phyloP scores from a whole-genome alignment of 2,888 invertebrate species.

The Drosophila infuscata region DNA sequence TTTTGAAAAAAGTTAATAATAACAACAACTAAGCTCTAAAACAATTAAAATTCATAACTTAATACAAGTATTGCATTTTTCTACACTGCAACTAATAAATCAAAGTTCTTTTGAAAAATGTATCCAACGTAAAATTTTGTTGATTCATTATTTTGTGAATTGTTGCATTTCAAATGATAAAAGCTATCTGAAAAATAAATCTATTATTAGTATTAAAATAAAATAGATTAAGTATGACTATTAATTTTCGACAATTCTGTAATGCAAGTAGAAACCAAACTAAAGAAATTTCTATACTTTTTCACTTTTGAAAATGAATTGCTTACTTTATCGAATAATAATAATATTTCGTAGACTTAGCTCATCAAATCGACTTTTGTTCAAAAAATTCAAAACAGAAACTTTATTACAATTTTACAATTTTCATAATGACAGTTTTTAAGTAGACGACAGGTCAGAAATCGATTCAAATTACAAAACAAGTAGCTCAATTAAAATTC shows the following conservation, averaged over 20 bases:
- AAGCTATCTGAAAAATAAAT: no score
- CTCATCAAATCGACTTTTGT: background rate
- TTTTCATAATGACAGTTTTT: slow-evolving; percentile 55
- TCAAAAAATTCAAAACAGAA: background rate
- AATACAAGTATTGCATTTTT: background rate
- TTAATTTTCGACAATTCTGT: background rate
- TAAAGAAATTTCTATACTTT: background rate
- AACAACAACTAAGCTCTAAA: background rate
- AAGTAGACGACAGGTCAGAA: slow-evolving; percentile 52
- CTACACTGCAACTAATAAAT: background rate
- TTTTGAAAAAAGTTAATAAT: background rate
- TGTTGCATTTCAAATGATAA: background rate
- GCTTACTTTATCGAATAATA: background rate
- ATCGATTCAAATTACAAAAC: slow-evolving; percentile 45
- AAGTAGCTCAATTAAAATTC: slow-evolving; percentile 68
- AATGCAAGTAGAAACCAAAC: background rate
- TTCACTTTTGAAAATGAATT: background rate
- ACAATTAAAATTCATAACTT: background rate
- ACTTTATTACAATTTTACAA: slow-evolving; percentile 2
- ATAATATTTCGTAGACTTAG: background rate
- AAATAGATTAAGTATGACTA: background rate
- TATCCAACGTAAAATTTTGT: background rate
- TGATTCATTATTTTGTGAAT: no score
- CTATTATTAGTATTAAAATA: no score
- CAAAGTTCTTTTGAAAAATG: background rate